Base-by-base conservation (phyloP, 1,140 invertebrate genomes). In the Riptortus pedestris region DNA sequence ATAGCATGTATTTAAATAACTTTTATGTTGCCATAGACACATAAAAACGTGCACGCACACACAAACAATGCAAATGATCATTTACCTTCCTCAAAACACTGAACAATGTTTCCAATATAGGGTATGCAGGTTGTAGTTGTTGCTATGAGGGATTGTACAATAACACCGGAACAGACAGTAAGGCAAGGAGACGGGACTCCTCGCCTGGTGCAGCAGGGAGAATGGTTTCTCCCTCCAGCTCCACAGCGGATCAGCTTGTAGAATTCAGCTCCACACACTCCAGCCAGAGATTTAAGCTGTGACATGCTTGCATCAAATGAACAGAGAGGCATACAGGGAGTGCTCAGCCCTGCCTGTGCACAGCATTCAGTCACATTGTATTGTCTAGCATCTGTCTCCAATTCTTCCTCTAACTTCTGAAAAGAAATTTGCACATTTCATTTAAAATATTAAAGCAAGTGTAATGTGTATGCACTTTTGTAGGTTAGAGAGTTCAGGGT, bases 321-420 rank as follows among this genome's bases (percentile, higher is more conserved):
- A 70, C 89, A 91, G n/a, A 91, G 77, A 1, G 87, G 86, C 72
- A 89, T 79, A 71, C 88, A 91, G 16, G 84, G 79, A 28, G 79
- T 78, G 60, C 83, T 83, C 18, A 91, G 69, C 24, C 83, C 81
- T 2, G 85, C 85, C 11, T 79, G 76, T 3, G 83, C 78, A 73
- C 89, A 91, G 72, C 89, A 91, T 5, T 80, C 78, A 9, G 86
- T 88, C 69, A 89, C 81, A 72, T 91, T 91, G 74, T 91, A 90
- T 0, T 74, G 68, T 48, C 69, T 48, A 33, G 71, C 67, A 11
- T 76, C 73, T 70, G 75, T 74, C 69, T 81, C 80, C 43, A 78
- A 73, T 71, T 81, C 77, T 43, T 80, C 79, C 71, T 82, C 80
- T 33, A 77, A 68, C 14, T 81, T 68, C 79, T 82, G 28, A 20